Percentiles rank a stretch among this genome's conserved stretches.
phyloP scores from a whole-genome alignment of 2,113 vertebrate genomes.

The Cygnus buccinator region DNA sequence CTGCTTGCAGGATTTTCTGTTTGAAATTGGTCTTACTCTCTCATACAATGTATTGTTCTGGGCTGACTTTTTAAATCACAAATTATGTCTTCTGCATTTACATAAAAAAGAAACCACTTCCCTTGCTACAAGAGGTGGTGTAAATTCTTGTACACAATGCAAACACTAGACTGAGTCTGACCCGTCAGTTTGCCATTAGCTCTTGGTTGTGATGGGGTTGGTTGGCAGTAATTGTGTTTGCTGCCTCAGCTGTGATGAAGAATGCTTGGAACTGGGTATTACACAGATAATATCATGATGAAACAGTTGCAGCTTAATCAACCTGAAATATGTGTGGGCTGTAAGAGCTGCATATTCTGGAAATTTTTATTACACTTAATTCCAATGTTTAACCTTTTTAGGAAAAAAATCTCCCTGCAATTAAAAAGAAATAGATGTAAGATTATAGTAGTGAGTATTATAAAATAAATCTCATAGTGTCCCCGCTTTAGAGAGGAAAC shows the following conservation, averaged over 20 bases:
- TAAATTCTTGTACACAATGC: not conserved
- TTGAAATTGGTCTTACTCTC: not conserved
- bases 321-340: conserved; percentile 11
- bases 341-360: conserved; percentile 18
- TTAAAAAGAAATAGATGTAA: conserved; percentile 10
- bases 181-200: conserved; percentile 8
- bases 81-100: not conserved
- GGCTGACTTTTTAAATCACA: not conserved
- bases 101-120: not conserved
- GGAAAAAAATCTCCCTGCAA: not conserved
- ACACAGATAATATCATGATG: conserved; percentile 46
- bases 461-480: not conserved
- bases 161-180: not conserved
- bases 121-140: not conserved
- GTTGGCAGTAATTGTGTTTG: conserved; percentile 53
- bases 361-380: conserved; percentile 48
- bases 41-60: not conserved
- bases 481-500: not conserved
- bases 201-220: conserved; percentile 20
- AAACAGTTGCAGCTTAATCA: conserved; percentile 49
- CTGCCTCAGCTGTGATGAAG: conserved; percentile 21
- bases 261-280: conserved; percentile 49
- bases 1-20: not conserved
- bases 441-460: not conserved
- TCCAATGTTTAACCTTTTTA: conserved; percentile 35